Evolutionary conservation across 2,113 vertebrate genomes (phyloP), one percentile per base, ranked within the genome.

Genomic region (Sterna hirundo): DNA sequence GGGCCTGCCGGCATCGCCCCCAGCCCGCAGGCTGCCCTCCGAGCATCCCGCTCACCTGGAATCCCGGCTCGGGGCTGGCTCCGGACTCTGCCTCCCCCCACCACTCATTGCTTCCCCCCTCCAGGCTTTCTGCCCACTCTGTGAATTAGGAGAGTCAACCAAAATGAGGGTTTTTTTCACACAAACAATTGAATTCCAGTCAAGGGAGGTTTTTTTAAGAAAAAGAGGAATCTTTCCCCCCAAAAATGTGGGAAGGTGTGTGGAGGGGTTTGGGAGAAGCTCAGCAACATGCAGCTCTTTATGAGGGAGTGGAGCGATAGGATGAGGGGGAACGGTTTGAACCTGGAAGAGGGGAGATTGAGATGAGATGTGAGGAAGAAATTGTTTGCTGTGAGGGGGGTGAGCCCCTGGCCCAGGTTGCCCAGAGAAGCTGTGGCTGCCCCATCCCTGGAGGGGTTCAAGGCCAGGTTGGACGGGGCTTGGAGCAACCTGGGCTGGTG

Each of bases 161-260:
- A 1, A 38, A 69, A 44, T 0, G 29, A 44, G 51, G 36, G 27
- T 5, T 34, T 64, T 64, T 74, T 81, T 42, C 0, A 0, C 78
- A 57, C 7, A 19, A 86, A 62, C 14, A n/a, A 4, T 12, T 40
- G 60, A 83, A 89, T 95, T 95, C 94, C 91, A 68, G 38, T 0
- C 18, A 71, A 91, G 86, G 76, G 79, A 90, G 68, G 51, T 10
- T 22, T 34, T 58, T n/a, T 60, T 23, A 8, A 10, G 71, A 40
- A 77, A 84, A n/a, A 57, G 7, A 61, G 34, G 42, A 84, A 62
- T 58, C 38, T 87, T 77, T 36, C 15, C 16, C 54, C 21, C 19
- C 0, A 4, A 32, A 75, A 66, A 60, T 3, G 7, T 15, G 62
- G 71, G 49, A 34, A 71, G 15, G 16, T 10, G 25, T 3, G 11